Evolutionary conservation across 1,140 invertebrate species (phyloP), one percentile per base, ranked within the genome.

Genomic region (Calliphora vicina): DNA sequence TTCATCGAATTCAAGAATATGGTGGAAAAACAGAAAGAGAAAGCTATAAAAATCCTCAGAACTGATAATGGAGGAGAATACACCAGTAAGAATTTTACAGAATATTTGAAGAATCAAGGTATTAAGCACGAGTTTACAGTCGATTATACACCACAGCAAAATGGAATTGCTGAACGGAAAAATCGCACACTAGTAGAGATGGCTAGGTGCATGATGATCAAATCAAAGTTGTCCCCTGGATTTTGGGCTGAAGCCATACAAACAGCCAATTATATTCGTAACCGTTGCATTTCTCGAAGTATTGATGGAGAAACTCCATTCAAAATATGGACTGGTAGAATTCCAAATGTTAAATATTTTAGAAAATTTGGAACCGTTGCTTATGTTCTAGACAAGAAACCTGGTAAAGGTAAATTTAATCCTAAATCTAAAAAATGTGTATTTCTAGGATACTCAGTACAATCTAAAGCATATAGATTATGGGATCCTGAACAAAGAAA

Each of bases 241-340:
- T 87, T 85, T 81, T 87, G 86, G 85, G 84, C 85, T 67, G 85
- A 87, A 82, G 86, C 86, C 15, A 82, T 85, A 9, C 74, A 74
- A 6, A 86, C 86, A 13, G 83, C 85, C 13, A 82, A 82, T 12
- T 84, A 84, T 57, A 57, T 86, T 25, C 29, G 81, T 67, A 86
- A 86, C 80, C 29, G 85, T 50, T 84, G 82, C 82, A 81, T 83
- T 87, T 81, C 84, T 81, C 45, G 81, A 20, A 78, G 76, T 71
- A 57, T 84, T 25, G 27, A 50, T 13, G 82, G 82, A 15, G 25
- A 81, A 50, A 90, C 88, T 15, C 91, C 90, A 6, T 83, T 86
- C 57, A 88, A 91, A 82, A 35, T 86, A 25, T 91, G 89, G 84
- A 85, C 81, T 80, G 85, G 84, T 9, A 85, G 83, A 80, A 90